A percentile compares a stretch with the other conserved stretches of the same genome.
phyloP scores from a whole-genome alignment of 2,888 invertebrate genomes.

The Lepidocyrtoides sp. region DNA sequence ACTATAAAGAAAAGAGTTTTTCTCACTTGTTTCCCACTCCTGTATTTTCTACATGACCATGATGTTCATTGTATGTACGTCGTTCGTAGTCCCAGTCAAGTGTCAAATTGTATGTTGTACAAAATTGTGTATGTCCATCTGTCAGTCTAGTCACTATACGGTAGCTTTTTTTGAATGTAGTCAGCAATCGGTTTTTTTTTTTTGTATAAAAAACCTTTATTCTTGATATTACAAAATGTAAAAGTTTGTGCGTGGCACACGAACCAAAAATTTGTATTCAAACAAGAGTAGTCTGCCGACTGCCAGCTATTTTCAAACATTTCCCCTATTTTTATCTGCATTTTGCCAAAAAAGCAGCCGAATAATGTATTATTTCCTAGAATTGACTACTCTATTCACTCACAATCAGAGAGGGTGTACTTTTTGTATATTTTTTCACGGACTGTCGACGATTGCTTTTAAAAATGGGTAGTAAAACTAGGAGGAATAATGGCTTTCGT shows the following conservation, averaged over 20 bases:
- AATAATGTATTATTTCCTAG: constrained; percentile 6
- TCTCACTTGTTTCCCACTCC: constrained; percentile 17
- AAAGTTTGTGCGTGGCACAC: constrained; percentile 57
- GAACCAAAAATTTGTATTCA: constrained; percentile 35
- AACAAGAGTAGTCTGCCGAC: background rate
- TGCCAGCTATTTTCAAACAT: background rate
- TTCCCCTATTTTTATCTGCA: constrained; percentile 4
- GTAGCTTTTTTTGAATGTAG: no score
- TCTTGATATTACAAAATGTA: background rate
- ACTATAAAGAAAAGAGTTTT: background rate
- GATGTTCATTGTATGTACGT: background rate
- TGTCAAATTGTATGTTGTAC: constrained; percentile 42
- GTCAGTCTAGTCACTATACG: constrained; percentile 18
- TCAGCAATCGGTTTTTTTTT: background rate
- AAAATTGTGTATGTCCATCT: constrained; percentile 41
- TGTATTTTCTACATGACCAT: background rate
- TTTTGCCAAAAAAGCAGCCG: constrained; percentile 13
- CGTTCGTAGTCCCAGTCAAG: constrained; percentile 8
- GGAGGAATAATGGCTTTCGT: constrained; percentile 61
- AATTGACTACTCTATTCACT: constrained; percentile 18
- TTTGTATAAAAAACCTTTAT: background rate
- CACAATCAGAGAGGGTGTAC: background rate
- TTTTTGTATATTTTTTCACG: constrained; percentile 1
- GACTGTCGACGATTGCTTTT: constrained; percentile 46
- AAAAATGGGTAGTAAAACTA: constrained; percentile 60